Base-by-base conservation (phyloP, 2,888 invertebrate species). In the Acanthosepion pharaonis region DNA sequence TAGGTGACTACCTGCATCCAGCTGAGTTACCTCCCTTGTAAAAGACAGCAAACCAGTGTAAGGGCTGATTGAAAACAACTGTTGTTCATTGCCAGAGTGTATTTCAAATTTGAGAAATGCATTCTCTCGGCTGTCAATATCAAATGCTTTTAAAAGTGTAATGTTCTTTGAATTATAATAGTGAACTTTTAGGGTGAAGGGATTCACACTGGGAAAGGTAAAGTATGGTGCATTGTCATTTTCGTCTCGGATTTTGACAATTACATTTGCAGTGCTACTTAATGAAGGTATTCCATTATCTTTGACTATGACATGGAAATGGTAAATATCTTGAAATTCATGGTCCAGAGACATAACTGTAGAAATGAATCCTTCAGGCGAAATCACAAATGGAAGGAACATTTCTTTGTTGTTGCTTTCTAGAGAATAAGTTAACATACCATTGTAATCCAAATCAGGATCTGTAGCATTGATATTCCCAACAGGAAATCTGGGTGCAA, bases 81-180 rank as follows among this genome's bases (percentile, higher is more conserved):
- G 78, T 15, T 78, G 78, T 15, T n/a, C 78, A 11, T 78, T 78
- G n/a, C 78, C 78, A 11, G 78, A 78, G n/a, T n/a, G 1, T 78
- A 78, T 78, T n/a, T 78, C 78, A n/a, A 78, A 78, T 78, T 78
- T 78, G 78, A 78, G 78, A 78, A 78, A 78, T 23, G 78, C 78
- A n/a, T 78, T 78, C n/a, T 78, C 78, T 5, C 78, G 78, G n/a
- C 78, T 78, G 78, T 78, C 78, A 11, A 78, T n/a, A 33, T 78
- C 78, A 15, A 78, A 78, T n/a, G 78, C 78, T 33, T 78, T 78
- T 78, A 78, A 78, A 15, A 33, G 11, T 33, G 78, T 78, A 15
- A 78, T 78, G 78, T 78, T 78, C 78, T 78, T 78, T 33, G 78
- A 18, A 9, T n/a, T 33, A 78, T 78, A 78, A 78, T 78, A 78